These are phyloP conservation scores for Ophion obscuratus DNA, from an alignment of 2,888 invertebrate species.

Conservation along the genomic window DNA sequence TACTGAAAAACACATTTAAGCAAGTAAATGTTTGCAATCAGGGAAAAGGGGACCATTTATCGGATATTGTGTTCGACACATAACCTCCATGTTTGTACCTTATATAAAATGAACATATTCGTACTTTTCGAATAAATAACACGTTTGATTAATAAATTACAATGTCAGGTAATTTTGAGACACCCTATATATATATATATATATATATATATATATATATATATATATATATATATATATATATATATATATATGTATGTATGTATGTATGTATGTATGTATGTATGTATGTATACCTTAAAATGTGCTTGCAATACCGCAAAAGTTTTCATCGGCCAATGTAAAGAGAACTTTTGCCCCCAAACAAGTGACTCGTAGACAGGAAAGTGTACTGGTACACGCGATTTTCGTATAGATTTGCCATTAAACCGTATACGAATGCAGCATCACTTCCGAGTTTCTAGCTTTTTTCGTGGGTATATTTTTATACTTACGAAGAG, in stretches of 20 bases:
- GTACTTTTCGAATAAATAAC: no score
- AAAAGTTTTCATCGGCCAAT: slow-evolving; percentile 52
- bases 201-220: no score
- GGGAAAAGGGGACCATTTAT: no score
- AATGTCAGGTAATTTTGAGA: no score
- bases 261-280: neutral
- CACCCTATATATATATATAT: no score
- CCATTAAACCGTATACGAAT: slow-evolving; percentile 44
- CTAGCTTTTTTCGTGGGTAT: slow-evolving; percentile 29
- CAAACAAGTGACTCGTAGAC: slow-evolving; percentile 40
- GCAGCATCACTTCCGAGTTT: slow-evolving; percentile 28
- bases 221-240: no score
- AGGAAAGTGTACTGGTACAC: slow-evolving; percentile 30
- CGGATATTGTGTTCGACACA: no score
- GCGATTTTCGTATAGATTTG: slow-evolving; percentile 55
- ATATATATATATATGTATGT: neutral
- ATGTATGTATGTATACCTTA: slow-evolving; percentile 13
- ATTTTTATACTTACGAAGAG: slow-evolving; percentile 24
- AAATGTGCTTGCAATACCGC: slow-evolving; percentile 26
- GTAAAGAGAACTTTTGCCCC: slow-evolving; percentile 41
- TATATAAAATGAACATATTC: no score
- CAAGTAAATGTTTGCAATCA: no score
- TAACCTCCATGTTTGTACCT: no score
- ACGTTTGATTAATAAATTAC: no score
- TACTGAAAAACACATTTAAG: no score